Evolutionary conservation across 2,113 vertebrate species (phyloP), one percentile per base, ranked within the genome.

Genomic region (Dryoscopus gambensis): DNA sequence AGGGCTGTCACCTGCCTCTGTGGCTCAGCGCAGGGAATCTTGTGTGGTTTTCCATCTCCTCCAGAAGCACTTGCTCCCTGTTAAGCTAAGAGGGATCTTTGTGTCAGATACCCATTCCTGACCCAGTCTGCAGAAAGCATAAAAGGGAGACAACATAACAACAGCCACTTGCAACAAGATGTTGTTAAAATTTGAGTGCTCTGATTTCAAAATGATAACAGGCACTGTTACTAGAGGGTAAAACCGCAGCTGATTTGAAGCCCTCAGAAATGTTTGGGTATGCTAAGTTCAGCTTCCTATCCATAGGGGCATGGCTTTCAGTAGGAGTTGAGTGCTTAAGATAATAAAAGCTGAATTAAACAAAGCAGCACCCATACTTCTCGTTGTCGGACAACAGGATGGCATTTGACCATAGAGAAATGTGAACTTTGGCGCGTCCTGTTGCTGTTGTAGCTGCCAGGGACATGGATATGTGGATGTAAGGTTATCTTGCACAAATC

Each of bases 11-110:
- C 40, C 25, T 82, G 33, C 17, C 52, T 82, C 64, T 0, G 0
- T 35, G 73, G 37, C 39, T 81, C 52, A 33, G 13, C 0, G 0
- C 0, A 7, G 42, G 52, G 75, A 70, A 46, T 39, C 0, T 0
- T 24, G 50, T 79, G 67, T 83, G 87, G 20, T 46, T 92, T 92
- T 90, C 57, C 5, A 1, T 65, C 55, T 92, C 28, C 46, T 90
- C 31, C 62, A 65, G 85, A 25, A 3, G 10, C 21, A 55, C 35
- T 82, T 0, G 0, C 40, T 85, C 31, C 3, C 44, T 42, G 6
- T 25, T 60, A 50, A 74, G 40, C 49, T n/a, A 17, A 60, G 64
- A 63, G 63, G 47, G 73, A 84, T 92, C 57, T 49, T 91, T 79
- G 23, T 55, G 44, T 79, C 50, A 53, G 27, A 42, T 55, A 81